These are phyloP conservation scores for Lithobates pipiens DNA, from an alignment of 2,797 vertebrate genomes.

Conservation along the genomic window DNA sequence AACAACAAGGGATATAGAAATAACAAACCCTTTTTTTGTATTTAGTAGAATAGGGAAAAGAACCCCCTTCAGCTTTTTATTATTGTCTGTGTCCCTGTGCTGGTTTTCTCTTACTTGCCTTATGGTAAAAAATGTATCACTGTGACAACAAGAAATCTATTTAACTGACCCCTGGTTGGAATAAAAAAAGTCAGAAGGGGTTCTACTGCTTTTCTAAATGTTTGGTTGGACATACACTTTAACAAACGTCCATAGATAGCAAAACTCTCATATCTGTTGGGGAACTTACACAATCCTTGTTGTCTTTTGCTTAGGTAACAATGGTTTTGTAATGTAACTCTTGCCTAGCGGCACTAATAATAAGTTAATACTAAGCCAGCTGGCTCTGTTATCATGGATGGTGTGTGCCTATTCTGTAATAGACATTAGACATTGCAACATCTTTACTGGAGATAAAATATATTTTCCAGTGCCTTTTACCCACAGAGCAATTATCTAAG, in stretches of 20 bases:
- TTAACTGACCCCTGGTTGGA: too few relatives aligned
- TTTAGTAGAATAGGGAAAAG: too few relatives aligned
- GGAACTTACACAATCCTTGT: not conserved
- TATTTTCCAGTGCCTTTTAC: not conserved
- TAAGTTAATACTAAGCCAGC: not conserved
- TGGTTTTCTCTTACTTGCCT: too few relatives aligned
- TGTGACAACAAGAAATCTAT: too few relatives aligned
- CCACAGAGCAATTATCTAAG: too few relatives aligned
- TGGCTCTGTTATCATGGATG: not conserved
- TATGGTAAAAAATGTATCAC: too few relatives aligned
- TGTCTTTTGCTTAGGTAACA: not conserved
- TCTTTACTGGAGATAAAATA: not conserved
- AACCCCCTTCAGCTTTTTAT: too few relatives aligned
- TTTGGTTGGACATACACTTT: not conserved
- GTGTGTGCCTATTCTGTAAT: not conserved
- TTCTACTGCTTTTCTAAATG: too few relatives aligned
- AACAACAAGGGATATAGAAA: too few relatives aligned
- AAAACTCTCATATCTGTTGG: not conserved
- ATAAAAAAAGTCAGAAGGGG: too few relatives aligned
- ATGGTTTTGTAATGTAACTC: not conserved
- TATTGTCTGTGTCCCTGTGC: too few relatives aligned
- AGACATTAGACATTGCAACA: not conserved
- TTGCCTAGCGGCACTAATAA: not conserved
- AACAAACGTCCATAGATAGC: not conserved
- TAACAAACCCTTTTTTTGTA: too few relatives aligned